Conservation (phyloP, 64 coral and sea anemone species). For the Exaiptasia diaphana region DNA sequence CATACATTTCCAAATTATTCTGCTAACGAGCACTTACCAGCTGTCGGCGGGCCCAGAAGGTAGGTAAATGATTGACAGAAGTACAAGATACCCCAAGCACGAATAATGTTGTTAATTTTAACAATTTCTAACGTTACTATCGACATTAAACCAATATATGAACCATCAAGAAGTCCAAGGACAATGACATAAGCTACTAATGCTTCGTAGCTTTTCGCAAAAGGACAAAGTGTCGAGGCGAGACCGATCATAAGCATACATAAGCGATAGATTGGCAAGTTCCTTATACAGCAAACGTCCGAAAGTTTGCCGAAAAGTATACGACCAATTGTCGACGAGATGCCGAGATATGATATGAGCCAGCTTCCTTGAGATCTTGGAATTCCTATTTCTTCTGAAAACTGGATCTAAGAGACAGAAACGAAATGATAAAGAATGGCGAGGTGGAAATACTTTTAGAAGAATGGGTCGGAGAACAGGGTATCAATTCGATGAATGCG, state of each 20-base stretch:
- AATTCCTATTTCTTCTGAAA: constrained; percentile 79
- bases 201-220: constrained; percentile 57
- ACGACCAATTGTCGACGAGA: constrained; percentile 78
- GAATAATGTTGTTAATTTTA: constrained; percentile 66
- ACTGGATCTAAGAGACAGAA: constrained; percentile 46
- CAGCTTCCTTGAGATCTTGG: constrained; percentile 54
- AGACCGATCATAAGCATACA: constrained; percentile 78
- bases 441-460: background rate
- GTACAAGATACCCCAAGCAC: constrained; percentile 76
- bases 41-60: constrained; percentile 74
- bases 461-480: too few relatives aligned
- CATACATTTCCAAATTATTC: too few relatives aligned
- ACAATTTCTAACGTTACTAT: constrained; percentile 85
- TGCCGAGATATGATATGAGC: constrained; percentile 88
- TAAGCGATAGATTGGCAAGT: constrained; percentile 58
- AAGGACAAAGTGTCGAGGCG: constrained; percentile 61
- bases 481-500: too few relatives aligned
- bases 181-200: constrained; percentile 69
- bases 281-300: constrained; percentile 65
- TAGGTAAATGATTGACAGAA: constrained; percentile 95
- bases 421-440: background rate
- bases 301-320: constrained; percentile 76
- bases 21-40: constrained; percentile 45
- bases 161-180: constrained; percentile 81
- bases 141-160: constrained; percentile 87